Evolutionary conservation across 2,113 vertebrate species (phyloP).

Genomic region (Burhinus oedicnemus): DNA sequence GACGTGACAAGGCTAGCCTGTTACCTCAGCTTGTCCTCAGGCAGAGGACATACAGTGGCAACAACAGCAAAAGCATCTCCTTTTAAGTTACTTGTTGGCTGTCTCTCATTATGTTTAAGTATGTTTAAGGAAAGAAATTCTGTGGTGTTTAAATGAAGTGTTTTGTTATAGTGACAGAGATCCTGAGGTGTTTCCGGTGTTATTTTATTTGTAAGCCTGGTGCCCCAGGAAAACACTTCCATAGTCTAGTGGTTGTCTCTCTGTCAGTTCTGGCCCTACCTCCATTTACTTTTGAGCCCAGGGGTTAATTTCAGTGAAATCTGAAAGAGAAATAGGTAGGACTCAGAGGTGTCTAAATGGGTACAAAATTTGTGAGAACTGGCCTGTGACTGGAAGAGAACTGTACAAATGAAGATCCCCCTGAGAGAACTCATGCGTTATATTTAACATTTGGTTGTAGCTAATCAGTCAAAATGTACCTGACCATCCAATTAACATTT

Average conservation of each 20-base stretch:
- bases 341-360: not conserved
- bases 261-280: not conserved
- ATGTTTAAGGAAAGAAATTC: not conserved
- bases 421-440: not conserved
- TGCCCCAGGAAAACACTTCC: not conserved
- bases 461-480: not conserved
- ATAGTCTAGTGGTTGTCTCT: not conserved
- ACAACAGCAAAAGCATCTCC: not conserved
- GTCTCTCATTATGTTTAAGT: not conserved
- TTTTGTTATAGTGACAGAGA: not conserved
- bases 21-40: not conserved
- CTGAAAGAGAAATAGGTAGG: not conserved
- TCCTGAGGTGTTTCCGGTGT: not conserved
- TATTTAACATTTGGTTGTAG: not conserved
- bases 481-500: conserved; percentile 1
- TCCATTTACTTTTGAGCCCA: not conserved
- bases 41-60: not conserved
- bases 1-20: not conserved
- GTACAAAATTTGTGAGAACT: not conserved
- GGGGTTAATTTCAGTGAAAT: not conserved
- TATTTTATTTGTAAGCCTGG: not conserved
- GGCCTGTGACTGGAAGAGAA: not conserved
- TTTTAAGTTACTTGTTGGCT: not conserved
- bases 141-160: not conserved
- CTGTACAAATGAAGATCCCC: not conserved